These are phyloP conservation scores for Cinclus cinclus DNA, from an alignment of 2,113 vertebrate genomes.

Conservation along the genomic window DNA sequence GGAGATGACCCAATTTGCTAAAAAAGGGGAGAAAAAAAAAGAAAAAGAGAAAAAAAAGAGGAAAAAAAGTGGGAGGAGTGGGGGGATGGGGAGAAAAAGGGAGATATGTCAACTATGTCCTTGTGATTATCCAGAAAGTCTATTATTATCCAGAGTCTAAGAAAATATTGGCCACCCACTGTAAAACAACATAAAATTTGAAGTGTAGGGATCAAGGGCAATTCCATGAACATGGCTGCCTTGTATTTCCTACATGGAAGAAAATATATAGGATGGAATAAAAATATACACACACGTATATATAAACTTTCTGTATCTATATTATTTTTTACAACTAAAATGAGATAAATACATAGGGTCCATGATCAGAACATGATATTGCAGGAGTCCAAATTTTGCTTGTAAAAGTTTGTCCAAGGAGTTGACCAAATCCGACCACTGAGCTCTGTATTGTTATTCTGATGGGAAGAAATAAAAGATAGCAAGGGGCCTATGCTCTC, in stretches of 20 bases:
- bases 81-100: rapidly evolving
- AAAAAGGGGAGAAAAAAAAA: not conserved
- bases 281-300: not conserved
- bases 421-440: not conserved
- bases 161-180: not conserved
- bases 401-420: not conserved
- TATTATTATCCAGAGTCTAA: not conserved
- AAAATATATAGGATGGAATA: not conserved
- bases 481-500: not conserved
- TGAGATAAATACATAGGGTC: not conserved
- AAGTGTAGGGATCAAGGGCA: not conserved
- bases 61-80: rapidly evolving
- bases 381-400: not conserved
- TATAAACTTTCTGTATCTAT: not conserved
- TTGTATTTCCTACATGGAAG: not conserved
- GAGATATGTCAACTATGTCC: not conserved
- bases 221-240: not conserved
- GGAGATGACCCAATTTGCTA: not conserved
- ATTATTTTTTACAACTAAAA: not conserved
- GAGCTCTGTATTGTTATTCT: not conserved
- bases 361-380: not conserved
- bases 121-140: not conserved
- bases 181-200: not conserved
- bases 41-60: rapidly evolving
- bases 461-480: not conserved